phyloP scores from a whole-genome alignment of 2,113 vertebrate species.

The Larimichthys crocea region DNA sequence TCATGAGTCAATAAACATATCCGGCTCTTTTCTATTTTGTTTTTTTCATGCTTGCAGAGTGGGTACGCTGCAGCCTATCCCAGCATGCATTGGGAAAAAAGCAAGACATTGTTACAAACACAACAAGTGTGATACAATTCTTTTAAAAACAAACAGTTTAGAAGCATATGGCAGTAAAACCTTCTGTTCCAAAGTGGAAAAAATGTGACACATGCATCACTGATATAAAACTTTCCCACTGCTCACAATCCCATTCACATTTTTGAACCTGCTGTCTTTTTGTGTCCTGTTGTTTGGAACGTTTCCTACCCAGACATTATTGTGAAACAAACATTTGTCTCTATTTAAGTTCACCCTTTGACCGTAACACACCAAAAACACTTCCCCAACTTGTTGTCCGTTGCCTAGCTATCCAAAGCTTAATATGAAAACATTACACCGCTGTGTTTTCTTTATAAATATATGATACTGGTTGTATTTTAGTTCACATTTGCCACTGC shows the following conservation, averaged over 20 bases:
- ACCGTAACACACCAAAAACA: not conserved
- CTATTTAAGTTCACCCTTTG: not conserved
- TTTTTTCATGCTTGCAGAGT: not conserved
- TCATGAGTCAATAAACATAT: not conserved
- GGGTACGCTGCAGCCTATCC: not conserved
- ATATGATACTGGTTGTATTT: not conserved
- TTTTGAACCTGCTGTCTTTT: conserved; percentile 7
- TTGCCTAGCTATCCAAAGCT: not conserved
- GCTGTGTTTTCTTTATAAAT: not conserved
- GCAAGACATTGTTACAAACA: not conserved
- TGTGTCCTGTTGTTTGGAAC: not conserved
- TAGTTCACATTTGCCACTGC: not conserved
- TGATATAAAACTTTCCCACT: conserved; percentile 14
- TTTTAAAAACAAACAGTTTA: conserved; percentile 2
- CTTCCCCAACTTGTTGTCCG: not conserved
- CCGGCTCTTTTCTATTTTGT: not conserved
- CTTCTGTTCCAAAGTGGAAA: conserved; percentile 9
- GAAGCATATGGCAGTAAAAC: not conserved
- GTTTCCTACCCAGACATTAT: not conserved
- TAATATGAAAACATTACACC: not conserved
- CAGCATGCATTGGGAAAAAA: not conserved
- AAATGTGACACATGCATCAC: not conserved
- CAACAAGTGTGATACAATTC: not conserved
- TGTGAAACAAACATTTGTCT: not conserved
- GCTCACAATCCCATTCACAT: conserved; percentile 1